A percentile compares a stretch with the other conserved stretches of the same genome.
Conservation (phyloP, 2,888 invertebrate species). For the Drosophila mulleri region DNA sequence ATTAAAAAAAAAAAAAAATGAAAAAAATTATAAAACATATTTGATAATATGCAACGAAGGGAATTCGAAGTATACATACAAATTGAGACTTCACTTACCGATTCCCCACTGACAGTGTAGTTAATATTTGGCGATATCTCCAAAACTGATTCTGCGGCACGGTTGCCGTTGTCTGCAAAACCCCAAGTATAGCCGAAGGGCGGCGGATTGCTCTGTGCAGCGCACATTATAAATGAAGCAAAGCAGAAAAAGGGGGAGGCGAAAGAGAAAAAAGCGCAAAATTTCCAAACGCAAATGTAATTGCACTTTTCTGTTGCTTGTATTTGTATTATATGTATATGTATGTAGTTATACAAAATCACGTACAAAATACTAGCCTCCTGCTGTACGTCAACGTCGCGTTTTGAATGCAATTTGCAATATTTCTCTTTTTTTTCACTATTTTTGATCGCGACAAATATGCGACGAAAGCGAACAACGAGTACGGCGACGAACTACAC, state of each 20-base stretch:
- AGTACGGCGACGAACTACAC: constrained; percentile 73
- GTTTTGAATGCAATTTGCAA: constrained; percentile 59
- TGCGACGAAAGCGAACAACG: constrained; percentile 75
- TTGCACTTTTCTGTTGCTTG: constrained; percentile 80
- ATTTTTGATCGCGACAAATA: constrained; percentile 71
- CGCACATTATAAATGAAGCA: constrained; percentile 83
- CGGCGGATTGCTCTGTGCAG: constrained; percentile 85
- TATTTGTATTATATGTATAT: constrained; percentile 75
- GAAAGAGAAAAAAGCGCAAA: constrained; percentile 81
- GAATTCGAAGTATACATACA: constrained; percentile 61
- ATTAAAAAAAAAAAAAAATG: constrained; percentile 48
- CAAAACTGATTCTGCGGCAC: constrained; percentile 84
- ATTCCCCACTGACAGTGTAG: constrained; percentile 85
- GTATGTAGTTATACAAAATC: constrained; percentile 77
- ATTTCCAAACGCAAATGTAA: constrained; percentile 82
- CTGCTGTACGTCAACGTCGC: constrained; percentile 67
- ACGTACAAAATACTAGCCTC: constrained; percentile 80
- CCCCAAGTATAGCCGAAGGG: constrained; percentile 85
- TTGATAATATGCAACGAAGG: constrained; percentile 61
- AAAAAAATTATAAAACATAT: constrained; percentile 29
- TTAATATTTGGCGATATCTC: constrained; percentile 85
- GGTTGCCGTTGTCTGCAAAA: constrained; percentile 84
- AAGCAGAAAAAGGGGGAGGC: constrained; percentile 68
- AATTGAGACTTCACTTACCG: constrained; percentile 82
- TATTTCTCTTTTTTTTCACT: constrained; percentile 59